These are phyloP conservation scores for Trachurus trachurus DNA, from an alignment of 2,797 vertebrate genomes.

Conservation along the genomic window DNA sequence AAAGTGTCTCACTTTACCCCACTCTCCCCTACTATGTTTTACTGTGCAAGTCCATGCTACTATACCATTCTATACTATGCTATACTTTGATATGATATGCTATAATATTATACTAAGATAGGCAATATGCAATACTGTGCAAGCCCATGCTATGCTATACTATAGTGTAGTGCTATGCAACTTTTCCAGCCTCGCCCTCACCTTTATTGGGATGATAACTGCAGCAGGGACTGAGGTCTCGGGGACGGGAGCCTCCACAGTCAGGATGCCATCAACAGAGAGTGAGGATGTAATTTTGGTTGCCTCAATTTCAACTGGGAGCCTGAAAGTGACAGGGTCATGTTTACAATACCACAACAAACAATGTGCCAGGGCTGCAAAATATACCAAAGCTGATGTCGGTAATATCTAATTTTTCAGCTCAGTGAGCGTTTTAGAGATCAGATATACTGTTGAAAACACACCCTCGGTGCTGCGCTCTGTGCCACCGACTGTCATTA, in stretches of 20 bases:
- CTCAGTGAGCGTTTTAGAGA: slow-evolving; percentile 30
- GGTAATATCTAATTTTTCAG: slow-evolving; percentile 25
- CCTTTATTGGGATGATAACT: slow-evolving; percentile 82
- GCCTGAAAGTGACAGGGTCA: slow-evolving; percentile 66
- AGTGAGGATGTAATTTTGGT: slow-evolving; percentile 75
- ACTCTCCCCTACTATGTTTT: too few relatives aligned
- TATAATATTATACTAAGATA: too few relatives aligned
- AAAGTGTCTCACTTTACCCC: too few relatives aligned
- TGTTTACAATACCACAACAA: background rate
- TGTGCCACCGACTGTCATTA: background rate
- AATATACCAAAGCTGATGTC: slow-evolving; percentile 1
- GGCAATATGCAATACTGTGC: too few relatives aligned
- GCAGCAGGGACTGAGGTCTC: slow-evolving; percentile 58
- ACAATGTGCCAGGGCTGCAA: background rate
- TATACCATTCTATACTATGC: background rate
- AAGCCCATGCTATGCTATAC: background rate
- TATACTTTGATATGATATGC: background rate
- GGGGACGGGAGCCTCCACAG: slow-evolving; percentile 80
- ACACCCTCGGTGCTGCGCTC: background rate
- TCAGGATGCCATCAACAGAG: slow-evolving; percentile 83
- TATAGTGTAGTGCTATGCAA: too few relatives aligned
- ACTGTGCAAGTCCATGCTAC: background rate
- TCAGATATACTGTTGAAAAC: slow-evolving; percentile 4
- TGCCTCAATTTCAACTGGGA: slow-evolving; percentile 76
- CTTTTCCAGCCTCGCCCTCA: slow-evolving; percentile 51